Base-by-base conservation (phyloP, 1,140 invertebrate genomes). In the Eubasilissa regina region DNA sequence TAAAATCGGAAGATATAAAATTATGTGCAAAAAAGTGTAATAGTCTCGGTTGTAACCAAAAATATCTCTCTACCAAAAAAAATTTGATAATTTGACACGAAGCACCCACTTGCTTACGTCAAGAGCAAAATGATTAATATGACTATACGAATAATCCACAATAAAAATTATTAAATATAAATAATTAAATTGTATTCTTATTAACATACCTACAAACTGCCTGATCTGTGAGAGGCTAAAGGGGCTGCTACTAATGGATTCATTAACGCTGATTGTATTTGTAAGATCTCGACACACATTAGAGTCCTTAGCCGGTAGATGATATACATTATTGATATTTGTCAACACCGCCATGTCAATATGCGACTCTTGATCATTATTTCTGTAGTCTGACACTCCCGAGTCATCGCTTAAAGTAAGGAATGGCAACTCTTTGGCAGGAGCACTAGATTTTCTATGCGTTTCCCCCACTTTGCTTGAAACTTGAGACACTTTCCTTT, bases 141-240 rank as follows among this genome's bases (percentile, higher is more conserved):
- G n/a, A n/a, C n/a, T n/a, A n/a, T n/a, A 35, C 6, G 25, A 6
- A 35, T 6, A 35, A 6, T 35, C 25, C 6, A 35, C 25, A 6
- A 6, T 35, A 35, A 35, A 35, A 35, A 35, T 35, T 1, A 35
- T 35, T 35, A 35, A 3, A 35, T 35, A 35, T 35, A 6, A 35
- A 35, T 35, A 35, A 35, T 35, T 35, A 3, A 35, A 35, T 35
- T 35, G 6, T 35, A 35, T 35, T 35, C 25, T 35, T 35, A 35
- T 35, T 21, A 45, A 82, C 81, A 48, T 76, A 83, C 81, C 81
- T 13, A 83, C 58, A 56, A 83, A 55, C 12, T 80, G 77, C 60
- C 73, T 80, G 12, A 83, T 83, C 48, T 80, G 79, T 25, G 81
- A 76, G 17, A 78, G 17, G 66, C 79, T 83, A 9, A 83, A 79